Evolutionary conservation across 2,888 invertebrate genomes (phyloP).

Genomic region (Mellilla xanthometata): DNA sequence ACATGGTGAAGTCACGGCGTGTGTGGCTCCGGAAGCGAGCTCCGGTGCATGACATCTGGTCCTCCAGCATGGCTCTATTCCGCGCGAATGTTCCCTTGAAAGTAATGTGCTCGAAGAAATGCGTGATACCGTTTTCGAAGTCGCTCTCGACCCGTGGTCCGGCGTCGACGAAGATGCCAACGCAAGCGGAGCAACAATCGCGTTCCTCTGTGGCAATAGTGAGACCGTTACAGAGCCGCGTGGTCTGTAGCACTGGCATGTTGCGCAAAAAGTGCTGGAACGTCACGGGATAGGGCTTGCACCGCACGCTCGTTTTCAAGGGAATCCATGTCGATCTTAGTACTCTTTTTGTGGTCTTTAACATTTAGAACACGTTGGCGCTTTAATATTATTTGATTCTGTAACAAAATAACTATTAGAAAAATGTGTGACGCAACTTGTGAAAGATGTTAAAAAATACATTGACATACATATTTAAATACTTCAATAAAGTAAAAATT

Average conservation of each 20-base stretch:
- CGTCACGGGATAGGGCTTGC: slow-evolving; percentile 83
- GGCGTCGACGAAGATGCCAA: slow-evolving; percentile 59
- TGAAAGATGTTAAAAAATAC: too few species aligned
- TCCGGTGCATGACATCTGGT: slow-evolving; percentile 96
- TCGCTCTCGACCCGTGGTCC: slow-evolving; percentile 60
- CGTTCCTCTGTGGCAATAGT: slow-evolving; percentile 96
- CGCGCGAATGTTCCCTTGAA: slow-evolving; percentile 86
- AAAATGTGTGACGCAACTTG: too few species aligned
- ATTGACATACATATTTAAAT: too few species aligned
- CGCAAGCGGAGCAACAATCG: slow-evolving; percentile 83
- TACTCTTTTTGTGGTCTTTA: slow-evolving; percentile 2
- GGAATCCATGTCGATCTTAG: not conserved
- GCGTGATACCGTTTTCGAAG: slow-evolving; percentile 59
- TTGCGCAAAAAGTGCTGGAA: slow-evolving; percentile 71
- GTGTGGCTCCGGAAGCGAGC: slow-evolving; percentile 98
- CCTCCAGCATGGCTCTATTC: slow-evolving; percentile 91
- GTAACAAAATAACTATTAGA: too few species aligned
- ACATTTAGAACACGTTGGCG: not conserved
- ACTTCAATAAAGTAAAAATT: too few species aligned
- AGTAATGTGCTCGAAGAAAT: slow-evolving; percentile 69
- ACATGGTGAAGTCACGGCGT: slow-evolving; percentile 97
- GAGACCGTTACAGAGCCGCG: slow-evolving; percentile 91
- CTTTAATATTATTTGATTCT: too few species aligned
- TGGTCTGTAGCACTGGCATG: slow-evolving; percentile 91
- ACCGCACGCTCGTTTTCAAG: slow-evolving; percentile 39